A percentile compares a stretch with the other conserved stretches of the same genome.
phyloP scores from a whole-genome alignment of 2,113 vertebrate species.

The Ceuthmochares aereus region DNA sequence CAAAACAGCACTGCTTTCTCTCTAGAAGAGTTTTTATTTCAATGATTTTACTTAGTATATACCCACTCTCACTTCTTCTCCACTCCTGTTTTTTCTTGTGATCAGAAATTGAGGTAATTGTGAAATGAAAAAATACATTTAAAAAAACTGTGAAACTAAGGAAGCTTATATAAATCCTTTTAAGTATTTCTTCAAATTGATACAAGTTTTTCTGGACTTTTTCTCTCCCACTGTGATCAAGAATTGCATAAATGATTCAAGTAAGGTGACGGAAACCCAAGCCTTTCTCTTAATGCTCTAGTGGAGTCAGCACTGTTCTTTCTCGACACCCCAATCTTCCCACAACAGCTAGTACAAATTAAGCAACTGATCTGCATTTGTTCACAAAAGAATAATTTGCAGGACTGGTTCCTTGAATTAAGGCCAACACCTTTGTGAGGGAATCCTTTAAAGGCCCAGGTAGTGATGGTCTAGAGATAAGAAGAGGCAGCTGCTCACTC shows the following conservation, averaged over 20 bases:
- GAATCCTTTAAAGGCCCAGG: background rate
- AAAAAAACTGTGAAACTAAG: background rate
- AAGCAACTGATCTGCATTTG: background rate
- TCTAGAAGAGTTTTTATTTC: constrained; percentile 13
- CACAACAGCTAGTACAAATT: background rate
- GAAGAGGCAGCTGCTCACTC: background rate
- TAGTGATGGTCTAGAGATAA: background rate
- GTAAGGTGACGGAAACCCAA: background rate
- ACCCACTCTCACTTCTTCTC: background rate
- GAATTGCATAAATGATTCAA: background rate
- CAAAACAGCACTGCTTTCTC: constrained; percentile 32
- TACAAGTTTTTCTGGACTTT: background rate
- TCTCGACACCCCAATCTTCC: background rate
- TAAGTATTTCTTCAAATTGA: background rate
- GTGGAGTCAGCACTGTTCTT: background rate
- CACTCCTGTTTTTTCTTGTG: background rate
- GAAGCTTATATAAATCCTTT: background rate
- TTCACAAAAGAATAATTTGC: background rate
- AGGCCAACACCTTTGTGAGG: background rate
- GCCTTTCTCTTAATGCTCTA: too few species aligned
- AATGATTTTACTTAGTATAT: background rate
- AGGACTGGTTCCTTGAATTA: background rate
- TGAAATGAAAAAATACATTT: background rate
- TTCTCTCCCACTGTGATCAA: background rate
- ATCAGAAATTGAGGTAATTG: background rate